Base-by-base conservation (phyloP, 1,140 invertebrate genomes). In the Condylostylus longicornis region DNA sequence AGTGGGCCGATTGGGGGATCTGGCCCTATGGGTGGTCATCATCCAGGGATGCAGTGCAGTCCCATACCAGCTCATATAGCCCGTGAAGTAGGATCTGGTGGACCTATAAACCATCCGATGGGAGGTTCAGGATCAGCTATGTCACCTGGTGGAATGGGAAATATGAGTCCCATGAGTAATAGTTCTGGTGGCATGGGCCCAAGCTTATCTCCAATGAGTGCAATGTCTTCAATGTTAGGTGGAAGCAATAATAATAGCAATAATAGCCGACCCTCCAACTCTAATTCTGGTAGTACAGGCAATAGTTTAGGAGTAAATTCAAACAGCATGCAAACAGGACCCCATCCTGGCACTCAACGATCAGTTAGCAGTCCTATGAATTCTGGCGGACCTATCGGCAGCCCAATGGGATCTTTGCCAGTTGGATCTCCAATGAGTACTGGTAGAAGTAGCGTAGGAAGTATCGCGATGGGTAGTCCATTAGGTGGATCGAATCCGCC, bases 401-500 rank as follows among this genome's bases (percentile, higher is more conserved):
- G 67, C 52, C 75, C 76, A 22, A 78, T 79, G 72, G 77, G 75
- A 54, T 75, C 77, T 43, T 67, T 74, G 58, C 73, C 77, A 38
- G 77, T 77, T 71, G 74, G 74, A 23, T 75, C 75, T 37, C 76
- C 73, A 41, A 73, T 79, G 68, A 71, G 70, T 37, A 73, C 71
- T 19, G n/a, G n/a, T n/a, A n/a, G n/a, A n/a, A n/a, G n/a, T n/a
- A n/a, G n/a, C n/a, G n/a, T n/a, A n/a, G n/a, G n/a, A n/a, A n/a
- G n/a, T n/a, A n/a, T n/a, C n/a, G 72, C 74, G 17, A 79, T 79
- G 67, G 74, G 74, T 20, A 79, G 77, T 53, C 77, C 77, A 2
- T 73, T 81, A 66, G 79, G 70, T 44, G 60, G 50, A 13, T n/a
- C n/a, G n/a, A 64, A 64, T 61, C 62, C 64, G 12, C 58, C 64